Evolutionary conservation across 2,797 vertebrate species (phyloP).

Genomic region (Melanotaenia trifasciata): DNA sequence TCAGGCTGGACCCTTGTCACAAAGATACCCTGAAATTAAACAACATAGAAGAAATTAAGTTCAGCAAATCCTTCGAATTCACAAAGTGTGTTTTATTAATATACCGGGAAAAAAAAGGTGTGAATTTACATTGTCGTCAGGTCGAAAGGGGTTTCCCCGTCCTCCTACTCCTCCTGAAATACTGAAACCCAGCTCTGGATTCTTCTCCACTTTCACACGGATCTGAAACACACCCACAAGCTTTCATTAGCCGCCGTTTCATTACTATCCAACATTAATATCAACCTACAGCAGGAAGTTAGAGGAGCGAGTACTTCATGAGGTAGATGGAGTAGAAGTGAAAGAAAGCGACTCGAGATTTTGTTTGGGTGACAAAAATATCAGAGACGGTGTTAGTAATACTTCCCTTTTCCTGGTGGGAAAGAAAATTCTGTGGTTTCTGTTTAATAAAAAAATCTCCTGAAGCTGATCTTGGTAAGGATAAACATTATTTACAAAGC

Average conservation of each 20-base stretch:
- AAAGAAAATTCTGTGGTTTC: slow-evolving; percentile 2
- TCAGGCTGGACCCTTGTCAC: slow-evolving; percentile 98
- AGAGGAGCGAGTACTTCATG: not conserved
- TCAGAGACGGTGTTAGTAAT: not conserved
- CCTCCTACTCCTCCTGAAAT: slow-evolving; percentile 98
- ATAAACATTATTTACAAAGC: not conserved
- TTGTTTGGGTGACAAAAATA: not conserved
- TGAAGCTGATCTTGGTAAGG: not conserved
- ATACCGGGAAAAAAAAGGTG: not conserved
- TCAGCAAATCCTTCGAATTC: not conserved
- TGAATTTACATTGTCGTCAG: slow-evolving; percentile 92
- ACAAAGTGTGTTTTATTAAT: not conserved
- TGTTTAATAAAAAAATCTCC: not conserved
- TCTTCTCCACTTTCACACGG: slow-evolving; percentile 94
- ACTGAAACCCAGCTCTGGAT: slow-evolving; percentile 98
- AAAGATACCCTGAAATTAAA: slow-evolving; percentile 90
- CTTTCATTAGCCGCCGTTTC: slow-evolving; percentile 22
- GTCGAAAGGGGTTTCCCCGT: slow-evolving; percentile 96
- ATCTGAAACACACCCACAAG: slow-evolving; percentile 83
- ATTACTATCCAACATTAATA: not conserved
- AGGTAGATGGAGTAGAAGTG: not conserved
- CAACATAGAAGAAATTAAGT: not conserved
- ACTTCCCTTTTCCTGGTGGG: not conserved
- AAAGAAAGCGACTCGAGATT: slow-evolving; percentile 1
- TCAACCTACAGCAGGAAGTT: not conserved